These are phyloP conservation scores for Talpa occidentalis DNA, from an alignment of 2,113 vertebrate species.

Conservation along the genomic window DNA sequence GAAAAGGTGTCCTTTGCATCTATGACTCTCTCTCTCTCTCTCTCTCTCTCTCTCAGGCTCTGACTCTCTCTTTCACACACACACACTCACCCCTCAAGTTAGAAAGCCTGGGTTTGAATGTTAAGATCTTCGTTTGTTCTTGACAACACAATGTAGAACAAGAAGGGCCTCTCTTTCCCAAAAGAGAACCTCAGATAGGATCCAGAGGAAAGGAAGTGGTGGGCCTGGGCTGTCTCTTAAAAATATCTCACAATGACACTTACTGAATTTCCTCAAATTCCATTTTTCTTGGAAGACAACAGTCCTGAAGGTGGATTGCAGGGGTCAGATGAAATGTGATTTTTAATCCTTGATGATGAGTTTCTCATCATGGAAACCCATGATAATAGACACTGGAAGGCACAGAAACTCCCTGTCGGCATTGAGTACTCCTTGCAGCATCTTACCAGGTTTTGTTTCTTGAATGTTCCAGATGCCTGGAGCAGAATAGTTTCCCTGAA, in stretches of 20 bases:
- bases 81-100: neutral
- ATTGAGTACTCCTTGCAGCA: neutral
- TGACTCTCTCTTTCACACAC: too few species aligned
- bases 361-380: neutral
- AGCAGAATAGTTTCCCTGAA: fast-evolving
- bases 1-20: neutral
- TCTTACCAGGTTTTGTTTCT: neutral
- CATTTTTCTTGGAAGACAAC: neutral
- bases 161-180: fast-evolving
- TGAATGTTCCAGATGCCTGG: fast-evolving
- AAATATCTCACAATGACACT: neutral
- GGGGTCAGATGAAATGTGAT: neutral
- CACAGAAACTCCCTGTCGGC: neutral
- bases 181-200: neutral
- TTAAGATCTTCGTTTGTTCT: neutral
- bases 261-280: neutral
- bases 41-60: too few species aligned
- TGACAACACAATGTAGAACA: neutral
- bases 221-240: neutral
- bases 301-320: neutral
- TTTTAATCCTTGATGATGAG: neutral
- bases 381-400: neutral
- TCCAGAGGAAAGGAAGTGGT: neutral
- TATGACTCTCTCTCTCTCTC: too few species aligned
- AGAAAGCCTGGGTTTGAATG: neutral